phyloP scores from a whole-genome alignment of 1,140 invertebrate genomes.

The Caligus rogercresseyi region DNA sequence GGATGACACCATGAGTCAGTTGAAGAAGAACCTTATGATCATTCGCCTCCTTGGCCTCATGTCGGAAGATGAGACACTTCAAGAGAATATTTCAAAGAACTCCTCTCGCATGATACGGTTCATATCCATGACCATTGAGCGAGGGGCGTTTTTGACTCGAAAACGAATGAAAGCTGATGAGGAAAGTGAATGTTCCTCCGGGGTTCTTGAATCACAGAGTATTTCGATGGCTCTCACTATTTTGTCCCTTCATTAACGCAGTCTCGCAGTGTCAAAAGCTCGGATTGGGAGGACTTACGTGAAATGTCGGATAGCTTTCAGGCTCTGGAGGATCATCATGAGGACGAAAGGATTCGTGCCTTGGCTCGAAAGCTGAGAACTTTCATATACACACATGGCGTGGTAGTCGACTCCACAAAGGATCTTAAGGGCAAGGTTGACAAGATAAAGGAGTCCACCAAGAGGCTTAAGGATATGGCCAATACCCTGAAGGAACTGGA shows the following conservation, averaged over 20 bases:
- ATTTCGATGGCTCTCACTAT: slow-evolving; percentile 8
- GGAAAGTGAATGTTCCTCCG: background rate
- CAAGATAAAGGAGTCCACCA: background rate
- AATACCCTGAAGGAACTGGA: slow-evolving; percentile 7
- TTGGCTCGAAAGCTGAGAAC: slow-evolving; percentile 31
- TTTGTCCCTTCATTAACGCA: slow-evolving; percentile 16
- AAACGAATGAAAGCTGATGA: background rate
- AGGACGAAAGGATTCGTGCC: slow-evolving; percentile 24
- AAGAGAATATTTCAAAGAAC: slow-evolving; percentile 12
- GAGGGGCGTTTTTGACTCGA: background rate
- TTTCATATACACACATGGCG: slow-evolving; percentile 33
- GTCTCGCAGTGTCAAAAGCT: background rate
- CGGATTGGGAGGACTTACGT: background rate
- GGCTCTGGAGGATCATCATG: slow-evolving; percentile 23
- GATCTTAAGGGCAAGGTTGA: background rate
- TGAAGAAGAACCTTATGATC: slow-evolving; percentile 12
- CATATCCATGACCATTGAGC: slow-evolving; percentile 1
- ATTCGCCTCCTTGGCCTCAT: slow-evolving; percentile 12
- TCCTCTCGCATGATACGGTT: slow-evolving; percentile 1
- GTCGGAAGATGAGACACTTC: slow-evolving; percentile 12
- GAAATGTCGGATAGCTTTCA: slow-evolving; percentile 28
- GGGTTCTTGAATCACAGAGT: slow-evolving; percentile 2
- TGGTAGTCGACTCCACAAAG: slow-evolving; percentile 22
- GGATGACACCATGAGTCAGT: slow-evolving; percentile 3
- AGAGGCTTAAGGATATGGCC: background rate